Evolutionary conservation across 2,113 vertebrate genomes (phyloP).

Genomic region (Mesembrinibis cayennensis): DNA sequence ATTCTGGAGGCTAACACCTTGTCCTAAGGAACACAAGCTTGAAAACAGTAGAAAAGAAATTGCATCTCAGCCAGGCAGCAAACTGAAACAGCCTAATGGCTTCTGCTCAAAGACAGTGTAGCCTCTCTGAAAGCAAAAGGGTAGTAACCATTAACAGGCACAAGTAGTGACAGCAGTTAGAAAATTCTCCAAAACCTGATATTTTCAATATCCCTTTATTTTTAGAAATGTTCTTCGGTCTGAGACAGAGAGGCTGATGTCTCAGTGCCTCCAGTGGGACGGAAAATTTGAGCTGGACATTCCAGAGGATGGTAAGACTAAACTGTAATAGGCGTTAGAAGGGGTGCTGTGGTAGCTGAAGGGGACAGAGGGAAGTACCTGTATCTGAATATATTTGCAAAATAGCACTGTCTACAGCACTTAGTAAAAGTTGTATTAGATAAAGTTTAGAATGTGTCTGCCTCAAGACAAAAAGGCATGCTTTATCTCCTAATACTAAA

Average conservation of each 20-base stretch:
- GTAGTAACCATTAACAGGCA: no score
- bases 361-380: background rate
- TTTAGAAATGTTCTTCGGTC: conserved; percentile 78
- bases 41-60: background rate
- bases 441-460: background rate
- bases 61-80: background rate
- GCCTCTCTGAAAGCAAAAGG: background rate
- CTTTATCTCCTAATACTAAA: background rate
- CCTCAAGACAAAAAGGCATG: background rate
- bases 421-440: background rate
- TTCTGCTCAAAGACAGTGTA: background rate
- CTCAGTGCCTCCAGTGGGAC: conserved; percentile 81
- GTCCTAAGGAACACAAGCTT: background rate
- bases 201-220: background rate
- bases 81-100: background rate
- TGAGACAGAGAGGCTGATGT: conserved; percentile 78
- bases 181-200: background rate
- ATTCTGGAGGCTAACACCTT: background rate
- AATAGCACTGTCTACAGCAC: background rate
- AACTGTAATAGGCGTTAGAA: background rate
- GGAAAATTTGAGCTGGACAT: conserved; percentile 81
- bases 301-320: conserved; percentile 88
- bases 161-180: background rate
- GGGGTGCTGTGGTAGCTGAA: fast-evolving
- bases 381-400: background rate